A percentile compares a stretch with the other conserved stretches of the same genome.
phyloP scores from a whole-genome alignment of 2,113 vertebrate species.

The Sturnus vulgaris region DNA sequence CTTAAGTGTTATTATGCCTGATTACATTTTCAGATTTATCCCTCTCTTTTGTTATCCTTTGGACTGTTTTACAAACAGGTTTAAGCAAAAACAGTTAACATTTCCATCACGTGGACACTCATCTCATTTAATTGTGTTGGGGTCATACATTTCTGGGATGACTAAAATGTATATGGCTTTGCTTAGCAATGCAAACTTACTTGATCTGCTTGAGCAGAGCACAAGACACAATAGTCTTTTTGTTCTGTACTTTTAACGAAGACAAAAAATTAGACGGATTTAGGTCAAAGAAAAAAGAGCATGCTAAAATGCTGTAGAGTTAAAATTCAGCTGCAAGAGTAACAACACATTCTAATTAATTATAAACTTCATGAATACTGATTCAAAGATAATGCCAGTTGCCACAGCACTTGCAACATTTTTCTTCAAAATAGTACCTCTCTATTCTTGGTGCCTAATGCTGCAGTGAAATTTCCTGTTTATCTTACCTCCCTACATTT shows the following conservation, averaged over 20 bases:
- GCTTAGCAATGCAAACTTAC: conserved; percentile 36
- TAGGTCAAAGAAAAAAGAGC: conserved; percentile 59
- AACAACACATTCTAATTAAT: conserved; percentile 44
- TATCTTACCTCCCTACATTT: not conserved
- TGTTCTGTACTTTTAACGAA: conserved; percentile 31
- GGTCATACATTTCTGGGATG: not conserved
- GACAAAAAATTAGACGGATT: conserved; percentile 59
- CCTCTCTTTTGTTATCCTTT: not conserved
- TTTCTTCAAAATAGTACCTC: not conserved
- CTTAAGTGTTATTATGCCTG: conserved; percentile 1
- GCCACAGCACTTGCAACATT: not conserved
- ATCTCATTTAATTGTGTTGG: not conserved
- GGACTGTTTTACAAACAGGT: not conserved
- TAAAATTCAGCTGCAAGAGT: conserved; percentile 48
- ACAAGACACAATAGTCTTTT: conserved; percentile 1
- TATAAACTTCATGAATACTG: conserved; percentile 35
- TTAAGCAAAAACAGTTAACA: not conserved
- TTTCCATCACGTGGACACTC: not conserved
- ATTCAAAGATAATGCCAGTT: not conserved
- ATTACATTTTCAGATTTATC: not conserved
- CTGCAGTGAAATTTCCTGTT: not conserved
- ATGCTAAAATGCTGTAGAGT: not conserved
- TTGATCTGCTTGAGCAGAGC: conserved; percentile 28
- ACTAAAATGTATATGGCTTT: conserved; percentile 34
- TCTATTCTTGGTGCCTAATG: not conserved